phyloP scores from a whole-genome alignment of 2,888 invertebrate genomes.

The Eucera pruinosa region DNA sequence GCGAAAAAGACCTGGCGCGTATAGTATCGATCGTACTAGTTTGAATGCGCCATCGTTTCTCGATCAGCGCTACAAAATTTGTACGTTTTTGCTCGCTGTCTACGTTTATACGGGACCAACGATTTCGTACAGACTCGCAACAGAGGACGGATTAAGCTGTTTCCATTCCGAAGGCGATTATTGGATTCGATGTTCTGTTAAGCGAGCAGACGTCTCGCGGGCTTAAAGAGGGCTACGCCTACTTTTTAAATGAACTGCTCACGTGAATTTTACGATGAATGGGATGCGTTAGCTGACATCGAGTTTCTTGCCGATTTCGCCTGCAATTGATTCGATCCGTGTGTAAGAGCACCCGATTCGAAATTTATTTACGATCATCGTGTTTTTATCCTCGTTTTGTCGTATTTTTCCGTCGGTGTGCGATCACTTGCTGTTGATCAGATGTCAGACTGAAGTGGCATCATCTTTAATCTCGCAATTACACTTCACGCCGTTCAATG shows the following conservation, averaged over 20 bases:
- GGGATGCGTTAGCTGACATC: conserved; percentile 48
- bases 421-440: background rate
- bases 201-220: conserved; percentile 71
- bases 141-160: background rate
- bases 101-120: background rate
- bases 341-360: conserved; percentile 4
- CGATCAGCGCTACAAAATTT: conserved; percentile 40
- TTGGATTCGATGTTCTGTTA: conserved; percentile 19
- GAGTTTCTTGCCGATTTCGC: background rate
- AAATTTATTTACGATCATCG: background rate
- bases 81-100: conserved; percentile 19
- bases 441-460: conserved; percentile 17
- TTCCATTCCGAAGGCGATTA: background rate
- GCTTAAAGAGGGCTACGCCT: conserved; percentile 80
- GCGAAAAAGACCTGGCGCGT: conserved; percentile 48
- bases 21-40: conserved; percentile 76
- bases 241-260: conserved; percentile 79
- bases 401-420: background rate
- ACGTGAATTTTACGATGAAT: conserved; percentile 77
- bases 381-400: conserved; percentile 6
- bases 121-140: background rate
- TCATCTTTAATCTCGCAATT: background rate
- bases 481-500: background rate
- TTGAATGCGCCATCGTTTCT: conserved; percentile 73
- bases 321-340: background rate